These are phyloP conservation scores for Cylloceria caligata DNA, from an alignment of 2,888 invertebrate species.

Conservation along the genomic window DNA sequence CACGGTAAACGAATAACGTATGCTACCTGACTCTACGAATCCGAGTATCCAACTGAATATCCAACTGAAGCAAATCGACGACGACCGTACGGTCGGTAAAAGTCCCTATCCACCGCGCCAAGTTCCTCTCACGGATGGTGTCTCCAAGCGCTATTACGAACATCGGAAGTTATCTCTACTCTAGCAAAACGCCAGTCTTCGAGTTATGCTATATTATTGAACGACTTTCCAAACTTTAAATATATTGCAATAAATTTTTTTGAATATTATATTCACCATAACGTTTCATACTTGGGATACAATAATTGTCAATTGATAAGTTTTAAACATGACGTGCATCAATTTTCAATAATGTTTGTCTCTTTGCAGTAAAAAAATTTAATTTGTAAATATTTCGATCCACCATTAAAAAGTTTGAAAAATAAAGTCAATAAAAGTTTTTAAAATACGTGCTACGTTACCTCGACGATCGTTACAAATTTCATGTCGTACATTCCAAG, in stretches of 20 bases:
- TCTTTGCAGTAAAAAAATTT: too few species aligned
- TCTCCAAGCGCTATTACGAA: slow-evolving; percentile 38
- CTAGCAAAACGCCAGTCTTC: neutral
- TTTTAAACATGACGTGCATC: too few species aligned
- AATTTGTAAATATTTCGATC: too few species aligned
- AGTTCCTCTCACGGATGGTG: slow-evolving; percentile 30
- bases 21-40: slow-evolving; percentile 34
- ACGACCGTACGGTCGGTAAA: slow-evolving; percentile 28
- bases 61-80: slow-evolving; percentile 38
- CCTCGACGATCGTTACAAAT: slow-evolving; percentile 7
- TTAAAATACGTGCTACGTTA: neutral
- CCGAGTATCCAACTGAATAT: slow-evolving; percentile 47
- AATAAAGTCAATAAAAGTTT: neutral
- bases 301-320: slow-evolving; percentile 5
- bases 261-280: slow-evolving; percentile 6
- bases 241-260: slow-evolving; percentile 18
- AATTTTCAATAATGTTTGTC: too few species aligned
- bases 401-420: too few species aligned
- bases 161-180: slow-evolving; percentile 50
- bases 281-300: neutral
- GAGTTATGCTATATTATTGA: slow-evolving; percentile 15
- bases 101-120: slow-evolving; percentile 43
- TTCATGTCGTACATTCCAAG: slow-evolving; percentile 1
- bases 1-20: slow-evolving; percentile 27
- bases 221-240: slow-evolving; percentile 16